phyloP scores from a whole-genome alignment of 1,140 invertebrate species.

The Drosophila sp. region DNA sequence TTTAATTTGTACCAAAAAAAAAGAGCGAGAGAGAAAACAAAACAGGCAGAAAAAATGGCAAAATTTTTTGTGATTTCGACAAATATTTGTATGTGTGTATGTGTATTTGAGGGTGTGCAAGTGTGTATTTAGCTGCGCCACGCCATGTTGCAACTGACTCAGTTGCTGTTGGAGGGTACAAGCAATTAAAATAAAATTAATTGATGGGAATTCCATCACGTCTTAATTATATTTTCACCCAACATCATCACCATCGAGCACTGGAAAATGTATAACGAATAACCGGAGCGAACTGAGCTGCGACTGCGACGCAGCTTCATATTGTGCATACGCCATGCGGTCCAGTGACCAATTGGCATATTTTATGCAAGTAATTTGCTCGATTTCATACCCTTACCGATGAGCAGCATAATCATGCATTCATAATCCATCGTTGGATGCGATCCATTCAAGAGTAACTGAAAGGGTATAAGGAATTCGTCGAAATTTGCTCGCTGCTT shows the following conservation, averaged over 20 bases:
- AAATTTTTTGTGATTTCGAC: constrained; percentile 4
- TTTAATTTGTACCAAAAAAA: constrained; percentile 1
- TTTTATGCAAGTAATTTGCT: constrained; percentile 3
- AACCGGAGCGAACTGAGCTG: background rate
- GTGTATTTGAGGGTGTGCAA: background rate
- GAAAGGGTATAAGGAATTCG: background rate
- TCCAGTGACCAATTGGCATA: constrained; percentile 1
- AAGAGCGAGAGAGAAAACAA: background rate
- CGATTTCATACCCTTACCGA: background rate
- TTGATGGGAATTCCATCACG: constrained; percentile 72
- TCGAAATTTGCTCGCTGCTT: background rate
- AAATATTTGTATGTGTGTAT: background rate
- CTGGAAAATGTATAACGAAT: constrained; percentile 1
- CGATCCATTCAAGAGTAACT: background rate
- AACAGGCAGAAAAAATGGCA: constrained; percentile 16
- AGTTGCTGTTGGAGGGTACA: constrained; percentile 37
- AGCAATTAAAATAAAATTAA: constrained; percentile 72
- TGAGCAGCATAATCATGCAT: constrained; percentile 13
- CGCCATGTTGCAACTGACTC: constrained; percentile 38
- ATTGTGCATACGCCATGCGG: constrained; percentile 39
- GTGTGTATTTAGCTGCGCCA: background rate
- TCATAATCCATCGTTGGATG: background rate
- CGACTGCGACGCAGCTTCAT: constrained; percentile 5
- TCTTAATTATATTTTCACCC: constrained; percentile 64
- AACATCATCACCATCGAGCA: constrained; percentile 19